A percentile compares a stretch with the other conserved stretches of the same genome.
phyloP scores from a whole-genome alignment of 2,888 invertebrate species.

The Cataglyphis albicans region DNA sequence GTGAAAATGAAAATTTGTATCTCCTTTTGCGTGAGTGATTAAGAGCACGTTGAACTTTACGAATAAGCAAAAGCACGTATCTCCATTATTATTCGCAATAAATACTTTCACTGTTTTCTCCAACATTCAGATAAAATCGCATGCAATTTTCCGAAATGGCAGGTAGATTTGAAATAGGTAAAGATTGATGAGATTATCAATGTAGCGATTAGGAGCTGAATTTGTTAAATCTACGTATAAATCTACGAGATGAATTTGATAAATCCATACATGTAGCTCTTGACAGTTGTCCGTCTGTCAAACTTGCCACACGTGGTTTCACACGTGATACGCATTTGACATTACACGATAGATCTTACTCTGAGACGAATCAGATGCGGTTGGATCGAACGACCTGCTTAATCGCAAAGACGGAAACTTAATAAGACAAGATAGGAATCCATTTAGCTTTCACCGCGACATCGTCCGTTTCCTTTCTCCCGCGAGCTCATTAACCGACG shows the following conservation, averaged over 20 bases:
- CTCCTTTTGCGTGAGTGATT: slow-evolving; percentile 56
- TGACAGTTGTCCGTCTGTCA: not conserved
- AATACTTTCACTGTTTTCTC: slow-evolving; percentile 34
- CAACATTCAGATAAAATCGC: slow-evolving; percentile 9
- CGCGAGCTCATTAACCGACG: slow-evolving; percentile 53
- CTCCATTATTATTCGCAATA: slow-evolving; percentile 44
- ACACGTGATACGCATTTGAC: not conserved
- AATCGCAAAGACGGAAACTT: slow-evolving; percentile 46
- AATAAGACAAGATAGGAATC: slow-evolving; percentile 54
- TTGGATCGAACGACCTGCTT: not conserved
- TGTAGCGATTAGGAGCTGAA: not conserved
- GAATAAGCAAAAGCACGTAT: slow-evolving; percentile 36
- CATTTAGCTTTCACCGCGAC: slow-evolving; percentile 67
- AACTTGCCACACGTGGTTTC: not conserved
- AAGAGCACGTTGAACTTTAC: slow-evolving; percentile 20
- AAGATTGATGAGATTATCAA: not conserved
- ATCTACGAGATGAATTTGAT: not conserved
- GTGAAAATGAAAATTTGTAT: not conserved
- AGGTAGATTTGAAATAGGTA: not conserved
- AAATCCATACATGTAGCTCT: not conserved
- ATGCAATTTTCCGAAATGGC: slow-evolving; percentile 7
- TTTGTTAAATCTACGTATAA: not conserved
- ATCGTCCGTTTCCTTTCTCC: slow-evolving; percentile 62
- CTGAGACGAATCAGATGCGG: not conserved
- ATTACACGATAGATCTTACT: not conserved